Conservation (phyloP, 2,888 invertebrate species). For the Willowsia nigromaculata region DNA sequence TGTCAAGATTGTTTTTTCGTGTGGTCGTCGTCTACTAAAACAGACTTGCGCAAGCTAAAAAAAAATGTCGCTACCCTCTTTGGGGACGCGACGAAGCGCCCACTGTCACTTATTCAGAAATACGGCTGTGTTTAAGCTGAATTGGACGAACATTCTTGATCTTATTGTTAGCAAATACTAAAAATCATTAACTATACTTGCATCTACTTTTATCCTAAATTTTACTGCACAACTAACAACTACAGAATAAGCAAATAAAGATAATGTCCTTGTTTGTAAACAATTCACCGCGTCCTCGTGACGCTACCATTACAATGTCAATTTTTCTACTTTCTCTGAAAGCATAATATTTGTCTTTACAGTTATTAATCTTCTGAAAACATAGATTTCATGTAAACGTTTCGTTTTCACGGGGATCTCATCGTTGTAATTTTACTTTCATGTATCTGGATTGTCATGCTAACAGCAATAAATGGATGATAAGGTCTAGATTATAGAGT, state of each 20-base stretch:
- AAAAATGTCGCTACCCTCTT: not conserved
- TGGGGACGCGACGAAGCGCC: not conserved
- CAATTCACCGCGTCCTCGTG: not conserved
- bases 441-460: too few relatives aligned
- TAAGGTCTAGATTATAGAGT: too few relatives aligned
- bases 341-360: not conserved
- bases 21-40: not conserved
- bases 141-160: not conserved
- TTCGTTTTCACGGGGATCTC: too few relatives aligned
- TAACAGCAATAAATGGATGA: too few relatives aligned
- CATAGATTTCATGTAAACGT: too few relatives aligned
- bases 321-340: conserved; percentile 15
- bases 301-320: not conserved
- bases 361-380: not conserved
- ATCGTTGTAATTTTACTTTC: too few relatives aligned
- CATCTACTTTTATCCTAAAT: not conserved
- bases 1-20: conserved; percentile 17
- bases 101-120: not conserved
- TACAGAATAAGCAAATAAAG: not conserved
- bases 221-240: not conserved
- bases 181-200: not conserved
- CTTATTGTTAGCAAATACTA: not conserved
- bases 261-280: not conserved
- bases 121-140: not conserved
- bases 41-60: not conserved